Conservation (phyloP, 2,113 vertebrate species). For the Parus major region DNA sequence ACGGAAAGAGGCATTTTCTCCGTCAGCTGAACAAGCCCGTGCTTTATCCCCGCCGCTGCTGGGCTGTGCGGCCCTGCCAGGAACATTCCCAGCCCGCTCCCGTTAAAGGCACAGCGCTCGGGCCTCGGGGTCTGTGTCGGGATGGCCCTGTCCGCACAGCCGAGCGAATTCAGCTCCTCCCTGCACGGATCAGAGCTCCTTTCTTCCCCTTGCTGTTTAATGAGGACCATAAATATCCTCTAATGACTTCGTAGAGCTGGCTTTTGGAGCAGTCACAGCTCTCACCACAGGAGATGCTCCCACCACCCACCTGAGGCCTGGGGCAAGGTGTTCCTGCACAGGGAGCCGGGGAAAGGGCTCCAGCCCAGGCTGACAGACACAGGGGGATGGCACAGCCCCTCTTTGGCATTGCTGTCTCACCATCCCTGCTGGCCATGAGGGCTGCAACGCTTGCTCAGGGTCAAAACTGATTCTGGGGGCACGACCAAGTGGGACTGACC, state of each 20-base stretch:
- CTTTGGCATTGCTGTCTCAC: neutral
- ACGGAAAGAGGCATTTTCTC: constrained; percentile 13
- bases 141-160: neutral
- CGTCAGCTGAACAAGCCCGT: neutral
- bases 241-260: neutral
- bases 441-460: neutral
- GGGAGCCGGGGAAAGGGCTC: rapidly evolving
- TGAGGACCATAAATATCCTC: neutral
- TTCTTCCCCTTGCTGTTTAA: neutral
- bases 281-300: neutral
- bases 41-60: neutral
- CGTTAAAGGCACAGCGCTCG: neutral
- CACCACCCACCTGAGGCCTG: neutral
- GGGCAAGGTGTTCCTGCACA: neutral
- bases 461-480: neutral
- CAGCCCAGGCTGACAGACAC: neutral
- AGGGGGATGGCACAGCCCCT: neutral
- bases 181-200: neutral
- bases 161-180: neutral
- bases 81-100: constrained; percentile 1
- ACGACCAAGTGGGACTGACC: rapidly evolving
- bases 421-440: neutral
- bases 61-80: constrained; percentile 20
- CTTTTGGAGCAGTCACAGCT: neutral
- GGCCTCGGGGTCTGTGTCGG: neutral